Evolutionary conservation across 1,140 invertebrate species (phyloP).

Genomic region (Drosophila busckii): DNA sequence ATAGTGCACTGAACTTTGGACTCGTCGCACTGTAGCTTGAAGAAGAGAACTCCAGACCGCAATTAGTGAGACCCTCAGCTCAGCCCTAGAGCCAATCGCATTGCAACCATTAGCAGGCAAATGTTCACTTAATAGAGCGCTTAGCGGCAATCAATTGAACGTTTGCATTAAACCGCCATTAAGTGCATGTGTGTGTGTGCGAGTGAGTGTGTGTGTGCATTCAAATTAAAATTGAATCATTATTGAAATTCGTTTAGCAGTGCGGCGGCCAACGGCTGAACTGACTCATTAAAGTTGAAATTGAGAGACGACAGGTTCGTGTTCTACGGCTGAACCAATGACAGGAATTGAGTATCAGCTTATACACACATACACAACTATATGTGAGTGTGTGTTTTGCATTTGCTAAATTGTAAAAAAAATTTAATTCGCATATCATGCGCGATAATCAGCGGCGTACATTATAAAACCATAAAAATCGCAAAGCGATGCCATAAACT

Average conservation of each 20-base stretch:
- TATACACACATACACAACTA: too few species aligned
- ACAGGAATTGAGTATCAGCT: slow-evolving; percentile 5
- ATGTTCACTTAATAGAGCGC: slow-evolving; percentile 62
- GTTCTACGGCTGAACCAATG: slow-evolving; percentile 5
- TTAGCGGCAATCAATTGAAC: slow-evolving; percentile 39
- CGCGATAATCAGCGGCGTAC: slow-evolving; percentile 71
- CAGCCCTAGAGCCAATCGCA: slow-evolving; percentile 19
- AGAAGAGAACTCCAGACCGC: too few species aligned
- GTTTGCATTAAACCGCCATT: slow-evolving; percentile 66
- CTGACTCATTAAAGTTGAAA: slow-evolving; percentile 59
- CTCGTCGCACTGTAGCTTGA: too few species aligned
- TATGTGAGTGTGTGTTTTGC: slow-evolving; percentile 29
- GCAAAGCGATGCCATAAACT: slow-evolving; percentile 66
- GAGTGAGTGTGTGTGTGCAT: slow-evolving; percentile 34
- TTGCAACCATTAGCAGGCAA: slow-evolving; percentile 25
- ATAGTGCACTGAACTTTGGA: too few species aligned
- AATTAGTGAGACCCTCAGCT: slow-evolving; percentile 34
- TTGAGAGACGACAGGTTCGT: slow-evolving; percentile 21
- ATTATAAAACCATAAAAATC: slow-evolving; percentile 75
- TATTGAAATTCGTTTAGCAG: slow-evolving; percentile 60
- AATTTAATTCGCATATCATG: slow-evolving; percentile 76
- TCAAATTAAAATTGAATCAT: slow-evolving; percentile 76
- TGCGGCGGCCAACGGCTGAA: slow-evolving; percentile 2
- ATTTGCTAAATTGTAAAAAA: slow-evolving; percentile 76
- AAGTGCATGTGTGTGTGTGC: slow-evolving; percentile 22